Conservation (phyloP, 2,113 vertebrate species). For the Tragelaphus imberbis region DNA sequence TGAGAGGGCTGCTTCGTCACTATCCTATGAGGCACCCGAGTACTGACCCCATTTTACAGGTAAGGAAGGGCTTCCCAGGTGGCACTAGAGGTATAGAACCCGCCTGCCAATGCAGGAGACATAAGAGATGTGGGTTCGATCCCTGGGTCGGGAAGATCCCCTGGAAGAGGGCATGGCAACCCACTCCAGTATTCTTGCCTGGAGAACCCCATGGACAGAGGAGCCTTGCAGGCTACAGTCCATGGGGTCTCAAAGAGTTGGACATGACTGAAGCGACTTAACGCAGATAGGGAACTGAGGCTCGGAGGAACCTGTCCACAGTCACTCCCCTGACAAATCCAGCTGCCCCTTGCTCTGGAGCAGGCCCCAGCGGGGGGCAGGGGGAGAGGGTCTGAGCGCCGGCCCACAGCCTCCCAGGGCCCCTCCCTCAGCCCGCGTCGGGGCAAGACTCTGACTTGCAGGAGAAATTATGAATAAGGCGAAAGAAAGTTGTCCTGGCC, state of each 20-base stretch:
- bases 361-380: rapidly evolving
- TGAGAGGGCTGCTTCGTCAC: not conserved
- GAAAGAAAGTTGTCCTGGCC: constrained; percentile 72
- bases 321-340: not conserved
- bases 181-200: not conserved
- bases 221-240: not conserved
- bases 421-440: constrained; percentile 28
- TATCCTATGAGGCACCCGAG: not conserved
- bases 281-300: not conserved
- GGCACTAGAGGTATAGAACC: not conserved
- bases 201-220: not conserved
- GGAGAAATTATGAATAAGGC: constrained; percentile 73
- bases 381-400: not conserved
- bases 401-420: not conserved
- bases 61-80: not conserved
- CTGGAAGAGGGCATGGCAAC: not conserved
- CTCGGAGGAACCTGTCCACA: rapidly evolving
- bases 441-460: constrained; percentile 72
- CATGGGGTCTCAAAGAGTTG: rapidly evolving
- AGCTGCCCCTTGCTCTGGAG: not conserved
- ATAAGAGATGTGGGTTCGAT: rapidly evolving
- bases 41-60: not conserved
- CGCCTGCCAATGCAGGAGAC: not conserved
- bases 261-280: not conserved
- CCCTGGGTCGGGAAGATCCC: not conserved